These are phyloP conservation scores for Tachycineta bicolor DNA, from an alignment of 2,113 vertebrate species.

Conservation along the genomic window DNA sequence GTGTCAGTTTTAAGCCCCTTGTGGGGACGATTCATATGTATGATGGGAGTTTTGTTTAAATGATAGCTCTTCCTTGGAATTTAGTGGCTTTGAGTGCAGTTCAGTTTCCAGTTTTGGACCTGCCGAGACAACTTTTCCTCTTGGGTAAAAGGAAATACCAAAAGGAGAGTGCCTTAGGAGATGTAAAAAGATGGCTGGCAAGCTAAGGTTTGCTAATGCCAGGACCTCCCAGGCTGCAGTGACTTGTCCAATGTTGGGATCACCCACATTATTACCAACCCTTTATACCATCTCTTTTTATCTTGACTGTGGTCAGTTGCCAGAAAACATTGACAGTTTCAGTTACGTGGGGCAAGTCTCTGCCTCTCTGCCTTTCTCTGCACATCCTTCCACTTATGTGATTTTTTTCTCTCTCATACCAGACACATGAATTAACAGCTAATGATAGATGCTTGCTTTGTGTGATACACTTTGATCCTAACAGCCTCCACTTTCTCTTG, in stretches of 20 bases:
- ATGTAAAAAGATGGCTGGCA: not conserved
- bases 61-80: not conserved
- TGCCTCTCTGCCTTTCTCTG: not conserved
- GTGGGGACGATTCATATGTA: fast-evolving
- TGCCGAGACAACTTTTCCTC: not conserved
- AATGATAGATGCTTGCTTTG: not conserved
- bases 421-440: not conserved
- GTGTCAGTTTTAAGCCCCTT: not conserved
- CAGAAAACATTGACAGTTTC: not conserved
- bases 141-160: not conserved
- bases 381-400: fast-evolving
- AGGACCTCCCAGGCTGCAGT: not conserved
- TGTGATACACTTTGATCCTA: not conserved
- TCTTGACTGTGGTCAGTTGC: not conserved
- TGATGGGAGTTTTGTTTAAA: not conserved
- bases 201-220: not conserved
- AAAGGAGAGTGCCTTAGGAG: not conserved
- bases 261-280: not conserved
- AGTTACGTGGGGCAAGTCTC: not conserved
- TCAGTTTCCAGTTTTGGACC: not conserved
- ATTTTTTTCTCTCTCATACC: not conserved
- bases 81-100: not conserved
- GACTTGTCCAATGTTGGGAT: not conserved
- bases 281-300: not conserved
- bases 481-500: not conserved